A percentile compares a stretch with the other conserved stretches of the same genome.
Evolutionary conservation across 1,140 invertebrate species (phyloP).

Genomic region (Medauroidea extradentata): DNA sequence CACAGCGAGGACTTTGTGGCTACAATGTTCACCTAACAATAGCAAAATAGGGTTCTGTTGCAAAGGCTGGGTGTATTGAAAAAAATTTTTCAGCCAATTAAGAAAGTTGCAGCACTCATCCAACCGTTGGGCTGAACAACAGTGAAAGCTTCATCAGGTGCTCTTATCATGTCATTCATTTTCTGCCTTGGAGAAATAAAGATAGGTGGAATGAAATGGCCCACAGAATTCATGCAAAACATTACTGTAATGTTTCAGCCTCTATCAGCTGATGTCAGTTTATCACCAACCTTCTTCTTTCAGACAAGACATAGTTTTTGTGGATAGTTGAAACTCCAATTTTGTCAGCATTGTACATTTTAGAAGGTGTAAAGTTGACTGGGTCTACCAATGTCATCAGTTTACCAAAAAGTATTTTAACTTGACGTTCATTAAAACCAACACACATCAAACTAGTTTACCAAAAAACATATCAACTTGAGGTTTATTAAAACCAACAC

Average conservation of each 20-base stretch:
- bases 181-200: constrained; percentile 36
- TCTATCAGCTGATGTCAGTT: constrained; percentile 40
- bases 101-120: constrained; percentile 21
- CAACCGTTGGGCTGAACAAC: too few species aligned
- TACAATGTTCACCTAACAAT: constrained; percentile 34
- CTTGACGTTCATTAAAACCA: constrained; percentile 35
- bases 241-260: constrained; percentile 41
- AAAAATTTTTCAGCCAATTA: constrained; percentile 25
- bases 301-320: constrained; percentile 30
- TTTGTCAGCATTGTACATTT: constrained; percentile 43
- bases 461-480: constrained; percentile 32
- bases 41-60: constrained; percentile 19
- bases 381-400: constrained; percentile 25
- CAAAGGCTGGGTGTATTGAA: background rate
- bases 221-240: constrained; percentile 31
- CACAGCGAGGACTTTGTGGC: constrained; percentile 33
- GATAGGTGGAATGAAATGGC: constrained; percentile 34
- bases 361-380: constrained; percentile 28
- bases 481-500: constrained; percentile 35
- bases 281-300: constrained; percentile 41
- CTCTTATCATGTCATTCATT: constrained; percentile 7
- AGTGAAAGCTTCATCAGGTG: constrained; percentile 16
- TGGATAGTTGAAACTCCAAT: constrained; percentile 41
- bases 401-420: constrained; percentile 29
- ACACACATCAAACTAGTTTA: constrained; percentile 36